Evolutionary conservation across 2,888 invertebrate species (phyloP).

Genomic region (Bimastos eiseni): DNA sequence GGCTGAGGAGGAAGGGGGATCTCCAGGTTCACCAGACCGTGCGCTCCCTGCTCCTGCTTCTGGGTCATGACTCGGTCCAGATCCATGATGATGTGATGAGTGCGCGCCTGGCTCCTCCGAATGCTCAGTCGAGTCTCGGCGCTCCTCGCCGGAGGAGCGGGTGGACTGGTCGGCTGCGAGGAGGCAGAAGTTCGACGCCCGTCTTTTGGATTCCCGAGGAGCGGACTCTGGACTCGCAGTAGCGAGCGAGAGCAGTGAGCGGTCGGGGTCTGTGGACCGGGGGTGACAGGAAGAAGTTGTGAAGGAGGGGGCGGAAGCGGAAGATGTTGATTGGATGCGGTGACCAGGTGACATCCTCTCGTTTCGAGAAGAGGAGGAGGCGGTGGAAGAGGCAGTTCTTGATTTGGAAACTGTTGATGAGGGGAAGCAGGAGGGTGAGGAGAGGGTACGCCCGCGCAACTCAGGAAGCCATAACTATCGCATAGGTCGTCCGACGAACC

Average conservation of each 20-base stretch:
- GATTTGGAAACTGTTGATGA: background rate
- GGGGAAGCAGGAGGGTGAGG: constrained; percentile 17
- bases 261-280: background rate
- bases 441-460: background rate
- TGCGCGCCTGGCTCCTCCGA: constrained; percentile 24
- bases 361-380: background rate
- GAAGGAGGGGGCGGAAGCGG: constrained; percentile 32
- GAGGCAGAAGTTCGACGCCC: background rate
- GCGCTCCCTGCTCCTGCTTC: constrained; percentile 37
- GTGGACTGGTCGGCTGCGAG: constrained; percentile 30
- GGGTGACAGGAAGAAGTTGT: background rate
- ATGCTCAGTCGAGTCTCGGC: constrained; percentile 38
- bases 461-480: background rate
- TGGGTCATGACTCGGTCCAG: constrained; percentile 41
- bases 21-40: background rate
- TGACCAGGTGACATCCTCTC: background rate
- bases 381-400: background rate
- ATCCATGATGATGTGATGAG: constrained; percentile 40
- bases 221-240: too few relatives aligned
- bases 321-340: constrained; percentile 1
- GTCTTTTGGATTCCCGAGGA: background rate
- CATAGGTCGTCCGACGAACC: background rate
- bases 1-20: constrained; percentile 36
- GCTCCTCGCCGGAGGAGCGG: constrained; percentile 39
- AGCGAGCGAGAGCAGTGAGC: background rate